Evolutionary conservation across 2,888 invertebrate genomes (phyloP), one percentile per base, ranked within the genome.

Genomic region (Ectobius pallidus): DNA sequence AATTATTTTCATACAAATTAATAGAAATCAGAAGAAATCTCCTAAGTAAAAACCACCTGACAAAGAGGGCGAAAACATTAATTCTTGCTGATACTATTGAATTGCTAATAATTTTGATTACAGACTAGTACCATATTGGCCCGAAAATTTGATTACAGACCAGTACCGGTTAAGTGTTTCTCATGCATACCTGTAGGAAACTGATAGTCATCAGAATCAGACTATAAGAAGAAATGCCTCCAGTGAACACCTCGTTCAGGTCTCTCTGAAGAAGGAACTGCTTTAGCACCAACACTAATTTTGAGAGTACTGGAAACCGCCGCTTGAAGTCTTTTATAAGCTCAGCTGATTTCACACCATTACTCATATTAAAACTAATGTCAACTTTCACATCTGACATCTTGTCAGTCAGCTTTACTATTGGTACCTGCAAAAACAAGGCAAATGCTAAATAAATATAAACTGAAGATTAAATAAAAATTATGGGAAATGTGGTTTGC

Each of bases 301-400:
- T 97, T 70, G 95, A 92, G 78, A 99, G 88, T 76, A 94, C 92
- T 27, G 97, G 97, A 85, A 91, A 99, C 79, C 90, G 89, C 74
- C 90, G 88, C 83, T 96, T 94, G 82, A 92, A 97, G 79, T 92
- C 91, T 84, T 95, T 95, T 79, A 99, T 98, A 77, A 98, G 90
- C 84, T 96, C 94, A 11, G 97, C 99, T 79, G 97, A 97, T 85
- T 95, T 93, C 58, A 99, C 96, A 74, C 98, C 98, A 84, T 96
- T 97, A 83, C 92, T 94, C 94, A 98, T 98, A 85, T 99, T 99
- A 87, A 99, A 99, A 80, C 98, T 97, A 83, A 99, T 99, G 86
- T 99, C 99, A 80, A 96, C 97, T 87, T 95, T 95, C 74, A 99
- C 93, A 78, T 94, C 93, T 78, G 91, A 85, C 83, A 90, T 89